Conservation (phyloP, 2,888 invertebrate genomes). For the Cerastis rubricosa region DNA sequence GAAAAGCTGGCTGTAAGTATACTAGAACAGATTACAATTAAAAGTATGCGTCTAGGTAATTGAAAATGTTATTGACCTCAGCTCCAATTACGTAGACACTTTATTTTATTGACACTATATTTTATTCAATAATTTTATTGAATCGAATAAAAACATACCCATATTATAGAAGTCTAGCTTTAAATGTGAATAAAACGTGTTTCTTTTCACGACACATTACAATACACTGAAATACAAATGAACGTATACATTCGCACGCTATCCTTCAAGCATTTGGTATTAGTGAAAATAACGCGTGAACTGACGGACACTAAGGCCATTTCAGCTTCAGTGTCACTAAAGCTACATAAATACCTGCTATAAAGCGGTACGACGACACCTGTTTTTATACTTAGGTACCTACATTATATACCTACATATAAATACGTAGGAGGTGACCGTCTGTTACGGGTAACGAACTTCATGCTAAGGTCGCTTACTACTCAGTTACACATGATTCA, state of each 20-base stretch:
- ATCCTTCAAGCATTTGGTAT: constrained; percentile 58
- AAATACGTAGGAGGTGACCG: constrained; percentile 58
- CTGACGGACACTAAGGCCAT: constrained; percentile 53
- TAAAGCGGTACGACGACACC: constrained; percentile 28
- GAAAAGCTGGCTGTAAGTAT: neutral
- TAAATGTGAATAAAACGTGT: neutral
- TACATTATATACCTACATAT: neutral
- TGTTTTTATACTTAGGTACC: constrained; percentile 25
- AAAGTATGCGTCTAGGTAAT: neutral
- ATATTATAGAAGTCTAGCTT: constrained; percentile 4
- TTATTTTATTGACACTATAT: too few species aligned
- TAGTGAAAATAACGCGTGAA: constrained; percentile 58
- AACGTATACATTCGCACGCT: constrained; percentile 25
- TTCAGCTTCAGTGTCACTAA: constrained; percentile 55
- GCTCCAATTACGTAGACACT: neutral
- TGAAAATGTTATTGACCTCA: constrained; percentile 24
- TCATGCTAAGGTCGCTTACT: constrained; percentile 41
- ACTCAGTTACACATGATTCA: constrained; percentile 29
- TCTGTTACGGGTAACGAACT: constrained; percentile 68
- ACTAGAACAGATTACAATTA: constrained; percentile 9
- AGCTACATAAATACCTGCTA: constrained; percentile 26
- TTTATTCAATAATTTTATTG: too few species aligned
- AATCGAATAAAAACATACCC: neutral
- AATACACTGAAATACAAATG: constrained; percentile 13
- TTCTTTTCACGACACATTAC: neutral